A percentile compares a stretch with the other conserved stretches of the same genome.
Evolutionary conservation across 2,113 vertebrate genomes (phyloP).

Genomic region (Megaceryle maxima): DNA sequence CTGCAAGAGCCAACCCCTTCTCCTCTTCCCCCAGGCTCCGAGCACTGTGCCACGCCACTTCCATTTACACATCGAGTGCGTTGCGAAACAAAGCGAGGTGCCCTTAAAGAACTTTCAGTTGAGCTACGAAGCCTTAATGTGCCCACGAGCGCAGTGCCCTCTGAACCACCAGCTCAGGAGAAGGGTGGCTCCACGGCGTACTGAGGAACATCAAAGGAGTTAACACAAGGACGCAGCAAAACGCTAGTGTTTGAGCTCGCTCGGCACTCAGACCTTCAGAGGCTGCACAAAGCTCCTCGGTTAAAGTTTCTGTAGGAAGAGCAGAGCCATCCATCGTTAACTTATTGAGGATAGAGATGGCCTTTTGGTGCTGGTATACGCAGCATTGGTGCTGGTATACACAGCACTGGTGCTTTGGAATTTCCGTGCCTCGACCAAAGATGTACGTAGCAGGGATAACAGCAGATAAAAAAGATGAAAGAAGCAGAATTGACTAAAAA

Average conservation of each 20-base stretch:
- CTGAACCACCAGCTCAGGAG: background rate
- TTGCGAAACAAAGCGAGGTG: background rate
- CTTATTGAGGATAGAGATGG: background rate
- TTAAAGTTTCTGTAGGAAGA: background rate
- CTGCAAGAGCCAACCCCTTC: background rate
- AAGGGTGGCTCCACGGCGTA: rapidly evolving
- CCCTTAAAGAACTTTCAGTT: background rate
- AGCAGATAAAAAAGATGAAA: background rate
- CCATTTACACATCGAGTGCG: background rate
- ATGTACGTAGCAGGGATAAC: background rate
- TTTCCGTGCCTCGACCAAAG: background rate
- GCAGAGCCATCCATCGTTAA: too few species aligned
- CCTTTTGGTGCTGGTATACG: background rate
- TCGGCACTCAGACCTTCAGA: rapidly evolving
- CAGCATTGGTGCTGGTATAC: background rate
- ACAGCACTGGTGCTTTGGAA: background rate
- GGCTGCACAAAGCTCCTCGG: background rate
- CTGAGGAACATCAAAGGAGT: background rate
- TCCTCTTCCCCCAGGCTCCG: background rate
- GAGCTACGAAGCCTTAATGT: background rate
- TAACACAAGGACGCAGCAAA: background rate
- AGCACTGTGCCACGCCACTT: background rate
- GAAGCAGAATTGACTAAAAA: background rate
- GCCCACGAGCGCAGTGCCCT: background rate
- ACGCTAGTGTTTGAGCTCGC: rapidly evolving